Evolutionary conservation across 2,888 invertebrate genomes (phyloP), one percentile per base, ranked within the genome.

Genomic region (Lathronympha strigana): DNA sequence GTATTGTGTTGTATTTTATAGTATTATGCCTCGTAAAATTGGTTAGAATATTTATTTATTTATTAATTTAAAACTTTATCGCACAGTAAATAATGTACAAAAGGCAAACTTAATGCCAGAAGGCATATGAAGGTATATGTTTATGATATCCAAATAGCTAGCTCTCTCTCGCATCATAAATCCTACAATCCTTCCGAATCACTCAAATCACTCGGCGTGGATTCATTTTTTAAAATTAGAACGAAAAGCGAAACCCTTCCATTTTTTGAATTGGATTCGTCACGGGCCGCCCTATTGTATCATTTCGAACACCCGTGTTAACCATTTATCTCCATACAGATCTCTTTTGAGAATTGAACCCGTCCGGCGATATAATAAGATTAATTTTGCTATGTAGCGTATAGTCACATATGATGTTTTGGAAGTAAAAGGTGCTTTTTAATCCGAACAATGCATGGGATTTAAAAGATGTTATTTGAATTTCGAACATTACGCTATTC

Each of bases 201-300:
- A 87, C 57, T 89, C 88, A 89, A 90, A 90, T 88, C 88, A 87
- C 82, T 84, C 85, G 83, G 82, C 84, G 84, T 83, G 81, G 82
- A 85, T 84, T 86, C 86, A 85, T 87, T 89, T 89, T 90, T 89
- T 84, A 81, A 87, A 90, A 88, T 88, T 87, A 88, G 84, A 87
- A 84, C 86, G 83, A 86, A 86, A 87, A 88, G 82, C 84, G 84
- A 88, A 90, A 89, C 90, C 90, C 88, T 86, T 88, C 84, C 86
- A 86, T 87, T 91, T 55, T 89, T 88, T 86, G 87, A 90, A 90
- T 90, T 88, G 84, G 82, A 86, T 88, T 88, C 88, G 90, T 89
- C 90, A 89, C 86, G 88, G 88, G 84, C 83, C 84, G 82, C 87
- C 88, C 85, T 84, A 82, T 82, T 73, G 83, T 83, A 84, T 83